Evolutionary conservation across 2,888 invertebrate species (phyloP).

Genomic region (Euspilapteryx auroguttella): DNA sequence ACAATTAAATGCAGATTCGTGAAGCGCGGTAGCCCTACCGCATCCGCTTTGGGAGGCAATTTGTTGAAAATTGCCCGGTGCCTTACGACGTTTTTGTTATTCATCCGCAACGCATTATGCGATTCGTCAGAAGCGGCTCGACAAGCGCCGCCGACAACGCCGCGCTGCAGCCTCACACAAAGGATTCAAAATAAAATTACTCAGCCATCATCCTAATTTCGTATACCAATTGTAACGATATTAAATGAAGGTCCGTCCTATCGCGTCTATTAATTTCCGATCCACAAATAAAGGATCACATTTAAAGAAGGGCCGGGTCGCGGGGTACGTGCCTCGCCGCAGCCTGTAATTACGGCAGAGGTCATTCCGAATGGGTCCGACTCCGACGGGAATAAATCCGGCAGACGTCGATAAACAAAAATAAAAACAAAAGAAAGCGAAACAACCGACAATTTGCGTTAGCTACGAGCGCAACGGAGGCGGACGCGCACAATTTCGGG

Average conservation of each 20-base stretch:
- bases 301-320: constrained; percentile 29
- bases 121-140: constrained; percentile 12
- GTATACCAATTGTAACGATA: constrained; percentile 32
- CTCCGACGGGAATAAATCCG: constrained; percentile 24
- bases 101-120: constrained; percentile 11
- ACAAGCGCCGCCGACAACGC: too few species aligned
- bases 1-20: constrained; percentile 1
- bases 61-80: constrained; percentile 23
- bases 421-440: constrained; percentile 53
- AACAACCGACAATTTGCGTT: constrained; percentile 49
- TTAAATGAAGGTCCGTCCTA: constrained; percentile 51
- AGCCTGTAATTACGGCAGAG: constrained; percentile 53
- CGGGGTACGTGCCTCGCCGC: constrained; percentile 38
- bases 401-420: constrained; percentile 33
- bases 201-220: constrained; percentile 44
- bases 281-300: constrained; percentile 50
- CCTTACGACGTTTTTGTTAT: constrained; percentile 21
- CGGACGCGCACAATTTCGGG: constrained; percentile 37
- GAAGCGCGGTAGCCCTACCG: constrained; percentile 5
- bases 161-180: too few species aligned
- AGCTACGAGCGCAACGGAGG: constrained; percentile 26
- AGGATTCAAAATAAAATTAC: too few species aligned
- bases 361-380: constrained; percentile 54
- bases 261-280: constrained; percentile 48
- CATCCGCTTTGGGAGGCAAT: constrained; percentile 17